Evolutionary conservation across 2,113 vertebrate species (phyloP).

Genomic region (Micromys minutus): DNA sequence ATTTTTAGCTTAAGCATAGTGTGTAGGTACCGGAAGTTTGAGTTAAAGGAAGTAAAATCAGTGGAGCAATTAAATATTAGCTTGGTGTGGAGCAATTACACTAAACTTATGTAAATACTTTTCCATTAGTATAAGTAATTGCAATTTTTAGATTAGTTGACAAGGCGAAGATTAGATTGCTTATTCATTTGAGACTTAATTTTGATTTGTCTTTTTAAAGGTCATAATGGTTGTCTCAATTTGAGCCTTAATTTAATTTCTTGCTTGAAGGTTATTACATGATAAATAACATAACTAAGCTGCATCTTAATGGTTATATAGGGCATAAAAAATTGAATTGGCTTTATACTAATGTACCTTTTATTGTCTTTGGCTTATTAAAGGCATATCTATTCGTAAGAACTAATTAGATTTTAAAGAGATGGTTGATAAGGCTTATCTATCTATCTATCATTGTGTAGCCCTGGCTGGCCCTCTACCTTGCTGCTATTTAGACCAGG

Average conservation of each 20-base stretch:
- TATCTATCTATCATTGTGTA: not conserved
- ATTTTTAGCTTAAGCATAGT: conserved; percentile 66
- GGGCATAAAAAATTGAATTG: conserved; percentile 44
- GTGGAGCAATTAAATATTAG: conserved; percentile 73
- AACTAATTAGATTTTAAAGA: conserved; percentile 24
- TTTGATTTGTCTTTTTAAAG: conserved; percentile 76
- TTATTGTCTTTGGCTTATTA: conserved; percentile 45
- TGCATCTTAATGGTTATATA: conserved; percentile 58
- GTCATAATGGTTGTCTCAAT: conserved; percentile 69
- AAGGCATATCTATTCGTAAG: conserved; percentile 40
- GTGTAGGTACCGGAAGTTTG: conserved; percentile 60
- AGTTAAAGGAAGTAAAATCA: conserved; percentile 78
- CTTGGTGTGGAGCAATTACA: conserved; percentile 70
- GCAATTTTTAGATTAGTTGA: conserved; percentile 71
- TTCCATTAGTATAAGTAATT: conserved; percentile 75
- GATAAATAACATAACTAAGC: conserved; percentile 59
- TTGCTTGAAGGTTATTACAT: conserved; percentile 72
- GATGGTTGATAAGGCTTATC: not conserved
- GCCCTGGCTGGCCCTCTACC: not conserved
- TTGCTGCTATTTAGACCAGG: not conserved
- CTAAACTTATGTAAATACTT: conserved; percentile 75
- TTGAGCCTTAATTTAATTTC: conserved; percentile 71
- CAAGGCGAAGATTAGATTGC: conserved; percentile 70
- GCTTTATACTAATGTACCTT: conserved; percentile 43
- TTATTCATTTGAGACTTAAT: conserved; percentile 75